phyloP scores from a whole-genome alignment of 1,140 invertebrate genomes.

The Drosophila equinoxialis region DNA sequence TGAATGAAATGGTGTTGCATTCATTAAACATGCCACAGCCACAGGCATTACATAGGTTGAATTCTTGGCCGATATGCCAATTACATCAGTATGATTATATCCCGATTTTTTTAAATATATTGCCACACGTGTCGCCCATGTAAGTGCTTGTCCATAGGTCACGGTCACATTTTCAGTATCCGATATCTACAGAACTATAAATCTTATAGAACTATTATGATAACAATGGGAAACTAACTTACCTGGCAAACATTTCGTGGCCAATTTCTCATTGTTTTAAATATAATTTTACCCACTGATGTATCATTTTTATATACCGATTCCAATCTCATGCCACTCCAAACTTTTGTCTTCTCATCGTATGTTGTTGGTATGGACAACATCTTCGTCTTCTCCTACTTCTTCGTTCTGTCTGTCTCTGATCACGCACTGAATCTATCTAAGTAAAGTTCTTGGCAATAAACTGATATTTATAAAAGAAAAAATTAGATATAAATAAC shows the following conservation, averaged over 20 bases:
- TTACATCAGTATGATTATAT: slow-evolving; percentile 46
- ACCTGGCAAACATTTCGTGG: slow-evolving; percentile 63
- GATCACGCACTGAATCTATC: background rate
- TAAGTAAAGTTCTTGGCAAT: background rate
- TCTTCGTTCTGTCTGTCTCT: background rate
- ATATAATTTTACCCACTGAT: slow-evolving; percentile 59
- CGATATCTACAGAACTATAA: slow-evolving; percentile 31
- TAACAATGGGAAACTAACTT: background rate
- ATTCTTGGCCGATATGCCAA: slow-evolving; percentile 60
- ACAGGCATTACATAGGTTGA: slow-evolving; percentile 46
- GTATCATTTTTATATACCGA: slow-evolving; percentile 46
- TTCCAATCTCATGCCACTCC: slow-evolving; percentile 44
- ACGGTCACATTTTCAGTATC: slow-evolving; percentile 44
- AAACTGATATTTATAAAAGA: slow-evolving; percentile 7
- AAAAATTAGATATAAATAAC: background rate
- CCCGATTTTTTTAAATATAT: slow-evolving; percentile 44
- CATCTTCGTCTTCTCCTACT: background rate
- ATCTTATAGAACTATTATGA: background rate
- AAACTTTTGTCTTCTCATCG: slow-evolving; percentile 49
- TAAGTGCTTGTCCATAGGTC: slow-evolving; percentile 42
- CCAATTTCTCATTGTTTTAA: slow-evolving; percentile 53
- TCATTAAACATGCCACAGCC: slow-evolving; percentile 51
- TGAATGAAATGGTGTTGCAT: slow-evolving; percentile 56
- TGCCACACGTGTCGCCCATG: slow-evolving; percentile 51
- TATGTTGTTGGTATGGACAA: slow-evolving; percentile 45